Evolutionary conservation across 92 coral and sea anemone genomes (phyloP).

Genomic region (Heteractis magnifica): DNA sequence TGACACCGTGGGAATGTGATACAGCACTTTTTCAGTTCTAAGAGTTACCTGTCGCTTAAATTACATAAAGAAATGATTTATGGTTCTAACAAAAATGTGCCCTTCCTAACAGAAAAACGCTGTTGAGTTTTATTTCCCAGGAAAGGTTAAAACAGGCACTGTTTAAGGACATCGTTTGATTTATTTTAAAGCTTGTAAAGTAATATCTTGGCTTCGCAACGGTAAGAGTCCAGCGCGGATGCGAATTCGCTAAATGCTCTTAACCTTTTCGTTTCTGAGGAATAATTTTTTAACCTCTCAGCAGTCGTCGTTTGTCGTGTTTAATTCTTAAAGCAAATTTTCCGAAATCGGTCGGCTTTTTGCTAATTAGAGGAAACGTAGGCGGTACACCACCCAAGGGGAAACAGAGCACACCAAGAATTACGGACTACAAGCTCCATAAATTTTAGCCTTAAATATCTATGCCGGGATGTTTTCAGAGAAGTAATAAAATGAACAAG

Average conservation of each 20-base stretch:
- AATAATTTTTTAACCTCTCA: constrained; percentile 33
- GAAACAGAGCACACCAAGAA: not conserved
- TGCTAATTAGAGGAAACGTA: constrained; percentile 3
- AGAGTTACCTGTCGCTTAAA: constrained; percentile 27
- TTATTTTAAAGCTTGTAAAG: not conserved
- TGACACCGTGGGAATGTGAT: constrained; percentile 34
- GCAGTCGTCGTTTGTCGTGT: constrained; percentile 13
- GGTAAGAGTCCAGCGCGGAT: not conserved
- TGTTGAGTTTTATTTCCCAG: constrained; percentile 24
- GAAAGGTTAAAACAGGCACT: constrained; percentile 23
- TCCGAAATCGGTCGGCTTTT: too few species aligned
- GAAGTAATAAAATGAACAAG: too few species aligned
- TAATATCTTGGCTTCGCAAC: not conserved
- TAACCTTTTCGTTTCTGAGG: constrained; percentile 36
- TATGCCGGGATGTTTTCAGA: too few species aligned
- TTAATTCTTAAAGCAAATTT: not conserved
- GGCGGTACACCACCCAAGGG: not conserved
- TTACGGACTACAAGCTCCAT: not conserved
- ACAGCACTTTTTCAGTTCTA: not conserved
- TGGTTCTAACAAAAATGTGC: constrained; percentile 31
- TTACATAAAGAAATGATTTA: constrained; percentile 27
- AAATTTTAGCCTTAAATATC: not conserved
- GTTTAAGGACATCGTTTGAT: not conserved
- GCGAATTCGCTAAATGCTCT: constrained; percentile 3
- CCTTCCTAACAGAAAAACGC: constrained; percentile 33